A percentile compares a stretch with the other conserved stretches of the same genome.
These are phyloP conservation scores for Cosmorhoe ocellata DNA, from an alignment of 2,888 invertebrate genomes.

Conservation along the genomic window DNA sequence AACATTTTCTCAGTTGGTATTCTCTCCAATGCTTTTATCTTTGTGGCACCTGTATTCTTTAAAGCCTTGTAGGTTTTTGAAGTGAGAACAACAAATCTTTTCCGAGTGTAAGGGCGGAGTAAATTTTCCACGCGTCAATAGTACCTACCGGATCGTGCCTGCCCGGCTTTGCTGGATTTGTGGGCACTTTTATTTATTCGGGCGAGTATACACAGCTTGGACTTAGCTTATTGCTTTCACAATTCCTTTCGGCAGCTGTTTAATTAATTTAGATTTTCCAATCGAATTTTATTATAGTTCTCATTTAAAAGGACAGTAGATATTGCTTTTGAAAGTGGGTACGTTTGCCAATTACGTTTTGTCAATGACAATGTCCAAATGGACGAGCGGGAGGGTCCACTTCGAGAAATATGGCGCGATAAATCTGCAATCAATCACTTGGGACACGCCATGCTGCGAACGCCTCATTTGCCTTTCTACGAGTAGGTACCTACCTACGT, in stretches of 20 bases:
- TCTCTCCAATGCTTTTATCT: slow-evolving; percentile 13
- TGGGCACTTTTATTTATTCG: slow-evolving; percentile 31
- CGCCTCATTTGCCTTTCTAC: slow-evolving; percentile 26
- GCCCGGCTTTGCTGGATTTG: slow-evolving; percentile 26
- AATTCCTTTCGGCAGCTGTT: slow-evolving; percentile 18
- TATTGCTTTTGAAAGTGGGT: slow-evolving; percentile 1
- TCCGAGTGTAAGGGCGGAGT: slow-evolving; percentile 32
- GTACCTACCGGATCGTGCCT: slow-evolving; percentile 29
- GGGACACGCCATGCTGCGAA: slow-evolving; percentile 24
- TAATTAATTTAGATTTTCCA: slow-evolving; percentile 23
- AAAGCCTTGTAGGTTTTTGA: slow-evolving; percentile 35
- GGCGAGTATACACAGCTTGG: slow-evolving; percentile 23
- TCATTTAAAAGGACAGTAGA: not conserved
- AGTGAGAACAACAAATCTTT: slow-evolving; percentile 37
- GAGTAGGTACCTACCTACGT: no score
- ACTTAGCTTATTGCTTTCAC: slow-evolving; percentile 31
- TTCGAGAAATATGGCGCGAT: slow-evolving; percentile 25
- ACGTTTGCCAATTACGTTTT: slow-evolving; percentile 22
- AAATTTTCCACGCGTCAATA: slow-evolving; percentile 40
- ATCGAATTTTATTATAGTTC: slow-evolving; percentile 6
- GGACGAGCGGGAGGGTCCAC: slow-evolving; percentile 24
- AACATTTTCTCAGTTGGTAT: slow-evolving; percentile 5
- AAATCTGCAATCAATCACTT: slow-evolving; percentile 34
- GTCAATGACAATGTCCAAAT: slow-evolving; percentile 19
- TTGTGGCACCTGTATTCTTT: slow-evolving; percentile 21